Conservation (phyloP, 1,140 invertebrate species). For the Ectropis grisescens region DNA sequence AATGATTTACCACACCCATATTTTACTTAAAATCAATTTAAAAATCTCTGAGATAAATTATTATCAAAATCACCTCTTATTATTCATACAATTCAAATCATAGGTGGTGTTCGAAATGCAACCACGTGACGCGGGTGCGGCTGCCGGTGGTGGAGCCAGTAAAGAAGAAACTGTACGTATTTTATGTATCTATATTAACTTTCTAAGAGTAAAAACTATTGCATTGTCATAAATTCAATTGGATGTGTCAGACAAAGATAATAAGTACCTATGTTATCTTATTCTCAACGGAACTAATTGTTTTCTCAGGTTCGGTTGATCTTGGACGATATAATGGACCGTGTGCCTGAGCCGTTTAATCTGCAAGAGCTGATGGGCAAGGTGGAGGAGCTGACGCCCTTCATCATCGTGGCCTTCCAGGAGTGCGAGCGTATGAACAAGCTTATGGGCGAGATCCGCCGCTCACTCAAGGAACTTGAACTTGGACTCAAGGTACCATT, state of each 20-base stretch:
- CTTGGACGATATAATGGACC: slow-evolving; percentile 91
- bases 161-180: slow-evolving; percentile 84
- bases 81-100: no score
- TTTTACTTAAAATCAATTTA: no score
- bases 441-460: slow-evolving; percentile 83
- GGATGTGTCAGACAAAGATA: no score
- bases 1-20: no score
- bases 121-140: slow-evolving; percentile 82
- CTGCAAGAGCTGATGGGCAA: slow-evolving; percentile 88
- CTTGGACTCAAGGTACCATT: slow-evolving; percentile 90
- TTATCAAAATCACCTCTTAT: no score
- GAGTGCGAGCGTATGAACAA: slow-evolving; percentile 97
- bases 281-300: no score
- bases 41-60: no score
- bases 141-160: slow-evolving; percentile 74
- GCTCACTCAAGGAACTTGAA: slow-evolving; percentile 88
- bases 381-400: slow-evolving; percentile 92
- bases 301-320: slow-evolving; percentile 77
- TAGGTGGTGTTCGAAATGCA: slow-evolving; percentile 92
- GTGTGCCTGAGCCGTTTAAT: slow-evolving; percentile 91
- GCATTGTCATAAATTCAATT: no score
- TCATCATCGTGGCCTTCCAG: slow-evolving; percentile 93
- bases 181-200: no score
- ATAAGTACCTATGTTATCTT: no score
- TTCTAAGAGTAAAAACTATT: no score